Evolutionary conservation across 1,140 invertebrate genomes (phyloP), one percentile per base, ranked within the genome.

Genomic region (Charaxes varanes): DNA sequence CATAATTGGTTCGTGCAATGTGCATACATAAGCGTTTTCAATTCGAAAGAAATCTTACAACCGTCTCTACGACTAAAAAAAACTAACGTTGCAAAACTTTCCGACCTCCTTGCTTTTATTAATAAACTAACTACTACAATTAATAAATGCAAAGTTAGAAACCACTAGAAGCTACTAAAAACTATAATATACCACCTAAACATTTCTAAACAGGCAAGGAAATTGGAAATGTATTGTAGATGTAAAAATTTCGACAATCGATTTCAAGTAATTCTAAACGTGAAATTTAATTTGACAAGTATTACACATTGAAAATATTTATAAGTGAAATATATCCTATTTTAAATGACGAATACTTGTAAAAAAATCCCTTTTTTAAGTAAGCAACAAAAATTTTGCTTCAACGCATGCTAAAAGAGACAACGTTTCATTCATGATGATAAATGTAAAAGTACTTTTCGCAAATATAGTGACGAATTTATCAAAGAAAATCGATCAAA

Each of bases 81-180:
- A n/a, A 15, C 27, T 28, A 28, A 26, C 13, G 27, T 28, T 28
- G 14, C 12, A 14, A 7, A 15, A 15, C 2, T 6, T 36, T 35
- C 24, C 31, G 14, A 41, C 18, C 28, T 40, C 35, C 30, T 38
- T 40, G 35, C 19, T 31, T 28, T 17, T 15, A 28, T 16, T 17
- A 14, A 7, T 10, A 35, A 6, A 16, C n/a, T 19, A 16, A 26
- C 18, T 10, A 36, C 12, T 33, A 42, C 6, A 18, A 43, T 32
- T 41, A 41, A 26, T 48, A 48, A 48, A 48, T 48, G 45, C 37
- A 15, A 15, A 33, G 13, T 12, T 17, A 10, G 10, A 38, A 21
- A 28, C 5, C 19, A 38, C 26, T 14, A 6, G n/a, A 5, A 15
- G 11, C n/a, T 17, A 31, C 15, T 31, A 28, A 12, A 17, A 16